Base-by-base conservation (phyloP, 2,113 vertebrate species). In the Budorcas taxicolor region DNA sequence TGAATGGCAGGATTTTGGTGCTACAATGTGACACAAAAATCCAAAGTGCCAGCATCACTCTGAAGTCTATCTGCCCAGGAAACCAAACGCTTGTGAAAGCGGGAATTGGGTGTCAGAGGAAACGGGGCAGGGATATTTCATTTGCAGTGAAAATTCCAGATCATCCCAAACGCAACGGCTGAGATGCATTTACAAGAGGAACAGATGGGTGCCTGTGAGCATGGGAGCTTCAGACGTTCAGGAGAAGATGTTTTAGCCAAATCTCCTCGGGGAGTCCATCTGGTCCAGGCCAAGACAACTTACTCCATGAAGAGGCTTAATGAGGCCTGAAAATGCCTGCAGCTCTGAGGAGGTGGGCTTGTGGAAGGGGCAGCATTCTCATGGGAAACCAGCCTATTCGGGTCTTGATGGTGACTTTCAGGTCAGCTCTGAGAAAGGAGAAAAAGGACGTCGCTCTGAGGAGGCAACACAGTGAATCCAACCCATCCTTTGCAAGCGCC, bases 61-160 rank as follows among this genome's bases (percentile, higher is more conserved):
- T 60, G 8, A 87, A 94, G 58, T 67, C 45, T 81, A 7, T 53
- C 89, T 94, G 97, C 60, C 84, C 31, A 95, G 82, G 23, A 82
- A 87, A 58, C 33, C 33, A 31, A 14, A 88, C 86, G 93, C 91
- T 86, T 95, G 78, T 97, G 96, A 93, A 92, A 98, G 36, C 87
- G 27, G 78, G 78, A 94, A 93, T 1, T 84, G 62, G 31, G 45
- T 74, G 62, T 84, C 62, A 90, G 55, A 94, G 71, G 87, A 97
- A 97, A 97, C 93, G 64, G 82, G 33, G 88, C 27, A 60, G 81
- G 92, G 87, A 90, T 67, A 88, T 40, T 94, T 93, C 95, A 97
- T 94, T 91, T 82, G 85, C 40, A 91, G 91, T 94, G 53, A 95
- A 94, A 94, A 97, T 95, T 95, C 81, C 50, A 40, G n/a, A 71